phyloP scores from a whole-genome alignment of 53 echinoderm and acorn worm genomes.

The Apostichopus leukothele region DNA sequence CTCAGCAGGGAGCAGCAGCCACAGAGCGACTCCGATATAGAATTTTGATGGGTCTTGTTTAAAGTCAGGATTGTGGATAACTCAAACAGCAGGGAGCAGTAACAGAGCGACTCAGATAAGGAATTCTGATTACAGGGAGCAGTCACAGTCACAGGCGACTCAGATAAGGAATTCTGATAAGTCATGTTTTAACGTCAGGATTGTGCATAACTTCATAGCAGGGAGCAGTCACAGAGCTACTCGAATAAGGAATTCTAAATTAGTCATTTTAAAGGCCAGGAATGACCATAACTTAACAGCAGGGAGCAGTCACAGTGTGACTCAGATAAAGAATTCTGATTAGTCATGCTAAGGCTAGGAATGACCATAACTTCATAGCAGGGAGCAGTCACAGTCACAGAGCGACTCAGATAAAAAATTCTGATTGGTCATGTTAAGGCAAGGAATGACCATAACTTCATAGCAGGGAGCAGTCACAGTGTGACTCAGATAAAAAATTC shows the following conservation, averaged over 20 bases:
- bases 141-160: slow-evolving; percentile 48
- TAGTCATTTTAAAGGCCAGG: neutral
- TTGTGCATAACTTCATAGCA: neutral
- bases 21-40: slow-evolving; percentile 64
- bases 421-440: neutral
- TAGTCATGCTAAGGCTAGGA: too few relatives aligned
- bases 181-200: neutral
- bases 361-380: slow-evolving; percentile 43
- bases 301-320: too few relatives aligned
- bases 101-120: neutral
- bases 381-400: neutral
- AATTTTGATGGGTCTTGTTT: slow-evolving; percentile 52
- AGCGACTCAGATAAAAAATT: slow-evolving; percentile 73
- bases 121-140: slow-evolving; percentile 19
- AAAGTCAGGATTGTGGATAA: neutral
- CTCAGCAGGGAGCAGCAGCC: slow-evolving; percentile 50
- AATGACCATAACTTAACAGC: neutral
- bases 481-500: neutral
- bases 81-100: neutral
- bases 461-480: neutral
- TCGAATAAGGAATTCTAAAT: neutral
- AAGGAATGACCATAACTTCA: neutral
- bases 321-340: too few relatives aligned
- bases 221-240: neutral
- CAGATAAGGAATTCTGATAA: slow-evolving; percentile 71